Conservation (phyloP, 1,140 invertebrate genomes). For the Drosophila tani region DNA sequence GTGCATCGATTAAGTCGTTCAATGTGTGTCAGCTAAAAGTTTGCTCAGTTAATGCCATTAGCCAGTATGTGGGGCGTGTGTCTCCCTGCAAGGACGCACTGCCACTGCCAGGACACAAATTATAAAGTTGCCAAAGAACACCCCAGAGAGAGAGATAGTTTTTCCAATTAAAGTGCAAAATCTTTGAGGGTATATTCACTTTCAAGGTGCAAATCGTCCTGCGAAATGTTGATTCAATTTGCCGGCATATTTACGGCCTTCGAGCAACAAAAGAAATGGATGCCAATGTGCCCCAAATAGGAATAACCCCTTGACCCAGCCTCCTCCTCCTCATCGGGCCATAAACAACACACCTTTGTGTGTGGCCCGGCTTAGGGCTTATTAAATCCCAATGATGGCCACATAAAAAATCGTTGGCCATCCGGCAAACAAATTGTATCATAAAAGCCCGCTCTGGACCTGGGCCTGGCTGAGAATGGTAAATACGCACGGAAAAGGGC, state of each 20-base stretch:
- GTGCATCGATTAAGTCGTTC: constrained; percentile 76
- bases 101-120: constrained; percentile 43
- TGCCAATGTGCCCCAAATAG: constrained; percentile 33
- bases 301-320: constrained; percentile 23
- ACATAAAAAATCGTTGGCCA: constrained; percentile 64
- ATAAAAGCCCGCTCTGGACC: constrained; percentile 44
- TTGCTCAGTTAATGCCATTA: constrained; percentile 71
- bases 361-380: constrained; percentile 56
- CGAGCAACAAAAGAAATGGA: constrained; percentile 34
- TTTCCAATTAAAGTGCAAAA: constrained; percentile 36
- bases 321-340: neutral
- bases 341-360: constrained; percentile 58
- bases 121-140: constrained; percentile 48
- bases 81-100: constrained; percentile 17
- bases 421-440: constrained; percentile 76
- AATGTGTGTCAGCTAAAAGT: constrained; percentile 63
- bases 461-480: constrained; percentile 51
- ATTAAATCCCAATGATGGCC: constrained; percentile 77
- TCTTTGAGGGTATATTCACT: neutral
- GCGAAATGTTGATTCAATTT: constrained; percentile 47
- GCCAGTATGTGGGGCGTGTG: constrained; percentile 29
- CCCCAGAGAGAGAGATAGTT: constrained; percentile 11
- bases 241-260: constrained; percentile 31
- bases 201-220: constrained; percentile 8
- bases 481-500: constrained; percentile 62